phyloP scores from a whole-genome alignment of 2,113 vertebrate species.

The Ameiurus melas region DNA sequence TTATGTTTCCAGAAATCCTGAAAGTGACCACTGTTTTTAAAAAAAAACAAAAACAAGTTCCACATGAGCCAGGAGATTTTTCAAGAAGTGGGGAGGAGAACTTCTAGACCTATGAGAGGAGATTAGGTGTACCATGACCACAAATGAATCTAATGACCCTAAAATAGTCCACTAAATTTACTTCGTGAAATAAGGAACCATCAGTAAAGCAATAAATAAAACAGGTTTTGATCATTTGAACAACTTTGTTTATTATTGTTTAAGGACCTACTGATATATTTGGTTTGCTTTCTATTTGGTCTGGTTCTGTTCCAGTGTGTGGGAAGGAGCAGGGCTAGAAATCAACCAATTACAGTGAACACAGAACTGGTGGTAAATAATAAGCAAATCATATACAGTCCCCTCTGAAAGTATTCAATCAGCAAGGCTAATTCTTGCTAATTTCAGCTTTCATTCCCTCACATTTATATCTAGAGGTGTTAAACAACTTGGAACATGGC shows the following conservation, averaged over 20 bases:
- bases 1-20: slow-evolving; percentile 21
- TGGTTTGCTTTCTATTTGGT: background rate
- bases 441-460: too few relatives aligned
- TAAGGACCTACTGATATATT: background rate
- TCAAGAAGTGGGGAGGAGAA: slow-evolving; percentile 13
- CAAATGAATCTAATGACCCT: background rate
- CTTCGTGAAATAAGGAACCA: background rate
- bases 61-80: background rate
- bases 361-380: background rate
- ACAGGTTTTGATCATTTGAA: background rate
- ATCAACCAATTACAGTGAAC: background rate
- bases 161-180: background rate
- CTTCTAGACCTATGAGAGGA: background rate
- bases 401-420: too few relatives aligned
- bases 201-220: background rate
- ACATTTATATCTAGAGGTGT: too few relatives aligned
- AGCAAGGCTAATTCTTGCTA: too few relatives aligned
- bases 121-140: background rate
- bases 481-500: too few relatives aligned
- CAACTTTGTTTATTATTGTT: slow-evolving; percentile 9
- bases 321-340: background rate
- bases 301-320: background rate
- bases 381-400: background rate
- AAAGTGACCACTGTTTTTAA: background rate
- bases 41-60: background rate